Conservation (phyloP, 2,113 vertebrate species). For the Thamnophis sirtalis region DNA sequence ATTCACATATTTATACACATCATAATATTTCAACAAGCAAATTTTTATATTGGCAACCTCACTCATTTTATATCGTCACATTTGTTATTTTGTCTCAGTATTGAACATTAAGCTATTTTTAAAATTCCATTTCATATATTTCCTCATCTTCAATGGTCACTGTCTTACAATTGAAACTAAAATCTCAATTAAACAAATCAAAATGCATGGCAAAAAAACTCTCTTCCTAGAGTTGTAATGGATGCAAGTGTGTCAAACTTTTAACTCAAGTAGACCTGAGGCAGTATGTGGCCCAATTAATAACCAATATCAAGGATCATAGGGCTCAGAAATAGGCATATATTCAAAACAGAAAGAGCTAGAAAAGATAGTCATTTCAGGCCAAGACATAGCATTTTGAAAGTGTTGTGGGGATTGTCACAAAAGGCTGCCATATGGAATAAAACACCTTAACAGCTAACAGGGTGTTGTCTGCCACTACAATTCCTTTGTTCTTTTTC, state of each 20-base stretch:
- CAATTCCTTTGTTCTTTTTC: not conserved
- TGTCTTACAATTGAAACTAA: not conserved
- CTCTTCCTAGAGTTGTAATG: not conserved
- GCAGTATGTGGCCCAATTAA: not conserved
- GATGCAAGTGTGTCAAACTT: not conserved
- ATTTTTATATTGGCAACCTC: not conserved
- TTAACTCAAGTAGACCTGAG: not conserved
- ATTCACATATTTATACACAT: not conserved
- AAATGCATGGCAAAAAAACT: not conserved
- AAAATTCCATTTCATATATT: not conserved
- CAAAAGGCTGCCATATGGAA: not conserved
- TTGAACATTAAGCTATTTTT: not conserved
- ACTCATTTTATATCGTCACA: not conserved
- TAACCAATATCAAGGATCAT: not conserved
- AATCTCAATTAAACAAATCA: not conserved
- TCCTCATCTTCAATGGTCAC: not conserved
- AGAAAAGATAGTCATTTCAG: not conserved
- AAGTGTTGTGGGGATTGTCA: not conserved
- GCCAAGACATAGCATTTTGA: not conserved
- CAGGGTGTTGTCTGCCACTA: not conserved
- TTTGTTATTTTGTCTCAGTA: not conserved
- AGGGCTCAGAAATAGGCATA: not conserved
- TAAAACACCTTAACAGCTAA: not conserved
- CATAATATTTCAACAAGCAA: not conserved
- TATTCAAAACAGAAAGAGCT: not conserved